Base-by-base conservation (phyloP, 2,888 invertebrate species). In the Drosophila mettleri region DNA sequence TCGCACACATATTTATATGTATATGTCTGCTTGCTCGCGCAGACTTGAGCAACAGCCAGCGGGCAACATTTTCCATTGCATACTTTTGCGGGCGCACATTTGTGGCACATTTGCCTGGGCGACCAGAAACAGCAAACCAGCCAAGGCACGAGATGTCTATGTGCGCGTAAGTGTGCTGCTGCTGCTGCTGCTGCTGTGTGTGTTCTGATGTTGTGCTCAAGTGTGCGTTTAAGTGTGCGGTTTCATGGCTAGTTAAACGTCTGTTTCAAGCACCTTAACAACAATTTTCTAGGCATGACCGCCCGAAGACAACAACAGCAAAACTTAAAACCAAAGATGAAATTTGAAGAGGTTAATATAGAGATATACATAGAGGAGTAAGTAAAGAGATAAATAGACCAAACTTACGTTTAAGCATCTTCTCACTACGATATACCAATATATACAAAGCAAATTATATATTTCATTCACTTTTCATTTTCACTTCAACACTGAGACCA, bases 71-170 rank as follows among this genome's bases (percentile, higher is more conserved):
- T 75, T 68, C 64, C 63, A 69, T 70, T 70, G 88, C 80, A 81
- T 67, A 79, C 80, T 81, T 45, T 76, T 69, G 65, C 76, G 86
- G 80, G 83, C 83, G 76, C 83, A 86, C 86, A 82, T 69, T 80
- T 74, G 88, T 80, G 77, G 84, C 88, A 83, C 88, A 83, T 78
- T 68, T 52, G 70, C 63, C 88, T 88, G 88, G 82, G 82, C 73
- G 80, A 64, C 45, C 82, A 82, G 88, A 49, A 82, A 79, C 45
- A 22, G 31, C 54, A 22, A 36, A 34, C 38, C 58, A 74, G 49
- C 51, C 22, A 31, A 18, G 55, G 6, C 24, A 16, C 33, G 18
- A 46, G 4, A 16, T 46, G 20, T 36, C 10, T 34, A 6, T 39
- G 36, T 57, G 43, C 46, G 48, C 57, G 36, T 61, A 20, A n/a